These are phyloP conservation scores for Melanophora roralis DNA, from an alignment of 2,888 invertebrate species.

Conservation along the genomic window DNA sequence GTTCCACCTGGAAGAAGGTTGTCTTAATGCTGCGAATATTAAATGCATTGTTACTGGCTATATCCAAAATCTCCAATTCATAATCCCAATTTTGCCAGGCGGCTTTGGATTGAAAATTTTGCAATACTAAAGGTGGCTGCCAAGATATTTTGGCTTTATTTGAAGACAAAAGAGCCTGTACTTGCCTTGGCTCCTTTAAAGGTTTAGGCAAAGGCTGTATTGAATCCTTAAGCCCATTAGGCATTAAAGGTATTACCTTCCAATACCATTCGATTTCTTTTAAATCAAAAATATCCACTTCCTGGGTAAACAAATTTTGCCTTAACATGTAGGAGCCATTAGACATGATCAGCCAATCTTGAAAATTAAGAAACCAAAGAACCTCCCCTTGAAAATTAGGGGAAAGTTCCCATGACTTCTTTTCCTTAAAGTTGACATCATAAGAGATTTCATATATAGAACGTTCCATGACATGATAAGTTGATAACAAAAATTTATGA, in stretches of 20 bases:
- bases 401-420: neutral
- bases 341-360: conserved; percentile 60
- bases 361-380: conserved; percentile 62
- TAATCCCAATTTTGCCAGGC: conserved; percentile 79
- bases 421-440: conserved; percentile 61
- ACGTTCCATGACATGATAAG: conserved; percentile 60
- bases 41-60: conserved; percentile 72
- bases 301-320: conserved; percentile 53
- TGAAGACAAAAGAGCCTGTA: conserved; percentile 89
- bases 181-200: conserved; percentile 85
- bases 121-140: conserved; percentile 84
- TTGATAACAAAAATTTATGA: conserved; percentile 65
- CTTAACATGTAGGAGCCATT: conserved; percentile 64
- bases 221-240: conserved; percentile 73
- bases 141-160: conserved; percentile 88
- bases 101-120: conserved; percentile 81
- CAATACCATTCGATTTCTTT: conserved; percentile 63
- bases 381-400: conserved; percentile 57
- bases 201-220: conserved; percentile 87
- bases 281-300: conserved; percentile 49
- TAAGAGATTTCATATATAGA: conserved; percentile 68
- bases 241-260: conserved; percentile 58
- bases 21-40: conserved; percentile 78
- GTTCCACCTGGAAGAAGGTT: conserved; percentile 82
- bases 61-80: conserved; percentile 74